A percentile compares a stretch with the other conserved stretches of the same genome.
phyloP scores from a whole-genome alignment of 2,888 invertebrate genomes.

The Maniola hyperantus region DNA sequence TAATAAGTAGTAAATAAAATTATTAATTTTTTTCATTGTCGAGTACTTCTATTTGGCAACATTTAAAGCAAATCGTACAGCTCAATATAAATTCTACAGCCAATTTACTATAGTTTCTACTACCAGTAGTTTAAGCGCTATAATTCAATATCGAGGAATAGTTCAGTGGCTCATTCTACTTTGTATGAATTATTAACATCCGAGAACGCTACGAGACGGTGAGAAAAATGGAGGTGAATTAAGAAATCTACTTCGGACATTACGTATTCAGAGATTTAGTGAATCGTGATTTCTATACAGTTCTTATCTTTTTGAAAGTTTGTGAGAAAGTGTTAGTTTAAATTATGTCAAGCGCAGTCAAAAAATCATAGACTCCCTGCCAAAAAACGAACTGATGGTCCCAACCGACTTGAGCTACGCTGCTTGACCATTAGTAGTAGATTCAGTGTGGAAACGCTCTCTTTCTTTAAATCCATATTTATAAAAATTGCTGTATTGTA shows the following conservation, averaged over 20 bases:
- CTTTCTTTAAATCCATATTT: too few species aligned
- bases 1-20: too few species aligned
- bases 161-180: constrained; percentile 17
- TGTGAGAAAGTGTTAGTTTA: neutral
- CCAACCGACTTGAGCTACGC: too few species aligned
- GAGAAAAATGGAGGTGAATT: constrained; percentile 34
- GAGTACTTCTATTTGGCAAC: too few species aligned
- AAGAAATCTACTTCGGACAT: constrained; percentile 33
- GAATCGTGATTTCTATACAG: constrained; percentile 6
- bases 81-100: too few species aligned
- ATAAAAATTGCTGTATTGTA: too few species aligned
- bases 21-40: too few species aligned
- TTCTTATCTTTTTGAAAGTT: neutral
- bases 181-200: constrained; percentile 33
- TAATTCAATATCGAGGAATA: neutral
- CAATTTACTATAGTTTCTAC: neutral
- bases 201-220: constrained; percentile 25
- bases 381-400: too few species aligned
- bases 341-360: too few species aligned
- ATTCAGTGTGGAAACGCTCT: too few species aligned
- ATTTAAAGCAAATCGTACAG: neutral
- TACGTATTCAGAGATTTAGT: constrained; percentile 31
- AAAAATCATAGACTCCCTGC: too few species aligned
- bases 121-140: neutral
- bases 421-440: too few species aligned